These are phyloP conservation scores for Metallyticus violacea DNA, from an alignment of 2,888 invertebrate species.

Conservation along the genomic window DNA sequence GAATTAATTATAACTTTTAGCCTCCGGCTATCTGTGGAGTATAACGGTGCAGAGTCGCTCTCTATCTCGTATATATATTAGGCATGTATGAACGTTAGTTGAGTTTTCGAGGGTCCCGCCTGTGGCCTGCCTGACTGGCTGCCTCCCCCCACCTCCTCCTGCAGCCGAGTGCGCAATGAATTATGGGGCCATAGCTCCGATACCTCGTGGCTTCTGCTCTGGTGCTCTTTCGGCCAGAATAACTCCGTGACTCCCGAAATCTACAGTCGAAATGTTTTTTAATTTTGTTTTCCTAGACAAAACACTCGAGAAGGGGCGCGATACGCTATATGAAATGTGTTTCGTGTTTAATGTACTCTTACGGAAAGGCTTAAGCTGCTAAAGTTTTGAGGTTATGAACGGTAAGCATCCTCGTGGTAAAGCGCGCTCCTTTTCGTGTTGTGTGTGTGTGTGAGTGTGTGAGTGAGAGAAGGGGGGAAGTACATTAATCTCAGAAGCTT, in stretches of 20 bases:
- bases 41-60: not conserved
- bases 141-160: not conserved
- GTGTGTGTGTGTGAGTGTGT: not conserved
- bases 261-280: conserved; percentile 16
- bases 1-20: conserved; percentile 33
- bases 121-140: conserved; percentile 7
- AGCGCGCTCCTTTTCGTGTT: not conserved
- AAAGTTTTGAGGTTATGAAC: not conserved
- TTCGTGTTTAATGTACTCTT: conserved; percentile 1
- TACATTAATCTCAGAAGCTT: not conserved
- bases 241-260: not conserved
- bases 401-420: not conserved
- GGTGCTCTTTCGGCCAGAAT: conserved; percentile 19
- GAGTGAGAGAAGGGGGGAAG: not conserved
- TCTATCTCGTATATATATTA: conserved; percentile 7
- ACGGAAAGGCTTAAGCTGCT: not conserved
- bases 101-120: conserved; percentile 12
- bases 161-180: conserved; percentile 12
- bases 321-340: not conserved
- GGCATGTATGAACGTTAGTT: conserved; percentile 17
- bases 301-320: not conserved
- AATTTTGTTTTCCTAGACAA: conserved; percentile 17
- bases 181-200: conserved; percentile 17
- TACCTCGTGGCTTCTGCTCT: conserved; percentile 20
- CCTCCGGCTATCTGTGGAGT: conserved; percentile 20